Conservation (phyloP, 1,140 invertebrate genomes). For the Oryctes rhinoceros region DNA sequence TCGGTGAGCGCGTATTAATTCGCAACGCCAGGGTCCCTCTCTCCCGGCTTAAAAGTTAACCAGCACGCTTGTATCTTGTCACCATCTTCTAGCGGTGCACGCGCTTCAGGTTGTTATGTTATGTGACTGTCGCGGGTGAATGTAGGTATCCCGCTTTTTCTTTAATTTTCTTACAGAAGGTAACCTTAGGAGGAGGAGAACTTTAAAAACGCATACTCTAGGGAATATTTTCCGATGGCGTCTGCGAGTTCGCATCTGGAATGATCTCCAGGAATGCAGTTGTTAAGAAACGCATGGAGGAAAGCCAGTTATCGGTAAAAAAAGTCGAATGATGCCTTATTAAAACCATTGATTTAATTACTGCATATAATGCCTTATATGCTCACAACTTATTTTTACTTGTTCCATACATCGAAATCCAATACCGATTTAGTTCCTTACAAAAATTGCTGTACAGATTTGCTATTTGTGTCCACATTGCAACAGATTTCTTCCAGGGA, state of each 20-base stretch:
- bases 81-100: too few species aligned
- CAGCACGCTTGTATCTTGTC: background rate
- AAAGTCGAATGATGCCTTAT: background rate
- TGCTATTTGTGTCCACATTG: too few species aligned
- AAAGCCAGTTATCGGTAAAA: background rate
- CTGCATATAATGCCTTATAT: too few species aligned
- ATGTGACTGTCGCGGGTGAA: background rate
- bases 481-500: too few species aligned
- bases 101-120: background rate
- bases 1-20: background rate
- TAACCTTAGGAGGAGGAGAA: background rate
- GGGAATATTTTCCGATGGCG: background rate
- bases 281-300: background rate
- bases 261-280: background rate
- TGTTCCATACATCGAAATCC: too few species aligned
- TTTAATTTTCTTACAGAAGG: background rate
- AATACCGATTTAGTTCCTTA: too few species aligned
- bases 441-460: too few species aligned
- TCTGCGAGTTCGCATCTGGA: background rate
- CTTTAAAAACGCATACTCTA: background rate
- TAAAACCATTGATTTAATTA: slow-evolving; percentile 1
- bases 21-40: background rate
- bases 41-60: background rate
- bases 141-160: background rate
- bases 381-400: too few species aligned